A percentile compares a stretch with the other conserved stretches of the same genome.
Evolutionary conservation across 2,888 invertebrate genomes (phyloP).

Genomic region (Pachliopta kotzebuea): DNA sequence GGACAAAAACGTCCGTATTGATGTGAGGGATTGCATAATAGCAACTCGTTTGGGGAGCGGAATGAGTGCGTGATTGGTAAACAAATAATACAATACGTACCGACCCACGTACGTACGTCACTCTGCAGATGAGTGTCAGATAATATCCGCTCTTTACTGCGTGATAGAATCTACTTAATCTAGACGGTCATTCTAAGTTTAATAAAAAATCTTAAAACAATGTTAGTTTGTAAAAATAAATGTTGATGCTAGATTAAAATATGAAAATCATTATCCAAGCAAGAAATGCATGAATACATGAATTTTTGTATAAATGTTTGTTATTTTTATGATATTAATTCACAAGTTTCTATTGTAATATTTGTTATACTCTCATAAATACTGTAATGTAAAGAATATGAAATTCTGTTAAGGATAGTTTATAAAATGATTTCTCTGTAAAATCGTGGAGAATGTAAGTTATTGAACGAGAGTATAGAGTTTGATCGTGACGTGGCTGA

Average conservation of each 20-base stretch:
- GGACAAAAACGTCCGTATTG: slow-evolving; percentile 58
- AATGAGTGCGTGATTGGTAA: slow-evolving; percentile 58
- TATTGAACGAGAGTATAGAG: slow-evolving; percentile 54
- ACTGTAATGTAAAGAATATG: not conserved
- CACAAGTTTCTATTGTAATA: not conserved
- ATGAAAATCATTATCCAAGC: no score
- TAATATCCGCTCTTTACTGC: slow-evolving; percentile 1
- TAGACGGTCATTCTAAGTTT: not conserved
- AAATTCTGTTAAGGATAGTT: not conserved
- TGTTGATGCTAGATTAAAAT: no score
- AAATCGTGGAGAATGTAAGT: slow-evolving; percentile 34
- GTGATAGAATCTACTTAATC: not conserved
- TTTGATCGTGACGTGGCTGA: slow-evolving; percentile 78
- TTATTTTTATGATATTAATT: no score
- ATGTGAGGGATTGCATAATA: slow-evolving; percentile 74
- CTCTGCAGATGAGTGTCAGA: slow-evolving; percentile 16
- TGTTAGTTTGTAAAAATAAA: no score
- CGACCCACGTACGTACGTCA: slow-evolving; percentile 20
- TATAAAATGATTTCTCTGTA: slow-evolving; percentile 21
- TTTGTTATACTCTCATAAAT: not conserved
- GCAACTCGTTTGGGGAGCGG: slow-evolving; percentile 60
- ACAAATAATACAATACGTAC: slow-evolving; percentile 38
- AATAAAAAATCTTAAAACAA: not conserved
- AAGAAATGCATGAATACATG: no score
- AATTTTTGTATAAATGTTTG: no score